A percentile compares a stretch with the other conserved stretches of the same genome.
Evolutionary conservation across 35 echinoderm and acorn worm species (phyloP).

Genomic region (Diadema setosum): DNA sequence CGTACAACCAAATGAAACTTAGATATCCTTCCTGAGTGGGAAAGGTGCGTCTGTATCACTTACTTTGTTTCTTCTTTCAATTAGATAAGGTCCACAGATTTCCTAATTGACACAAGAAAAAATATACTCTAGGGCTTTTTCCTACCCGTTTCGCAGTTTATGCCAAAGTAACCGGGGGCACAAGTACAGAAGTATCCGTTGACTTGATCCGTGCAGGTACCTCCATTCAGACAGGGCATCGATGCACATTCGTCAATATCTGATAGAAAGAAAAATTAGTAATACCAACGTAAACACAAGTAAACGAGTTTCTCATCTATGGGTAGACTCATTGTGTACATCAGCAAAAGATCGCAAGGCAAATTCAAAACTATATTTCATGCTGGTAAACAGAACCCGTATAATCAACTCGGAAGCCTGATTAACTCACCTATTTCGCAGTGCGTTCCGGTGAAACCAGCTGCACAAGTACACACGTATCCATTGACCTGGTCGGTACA

Average conservation of each 20-base stretch:
- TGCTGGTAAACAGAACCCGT: background rate
- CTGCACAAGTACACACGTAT: no score
- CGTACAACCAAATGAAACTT: background rate
- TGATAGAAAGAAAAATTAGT: background rate
- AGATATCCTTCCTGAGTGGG: background rate
- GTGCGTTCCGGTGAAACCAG: no score
- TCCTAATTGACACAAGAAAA: background rate
- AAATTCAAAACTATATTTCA: background rate
- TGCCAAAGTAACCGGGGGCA: conserved; percentile 13
- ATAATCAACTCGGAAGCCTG: background rate
- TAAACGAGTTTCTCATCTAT: background rate
- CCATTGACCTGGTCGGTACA: no score
- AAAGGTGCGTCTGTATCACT: background rate
- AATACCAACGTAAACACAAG: background rate
- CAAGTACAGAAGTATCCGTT: conserved; percentile 35
- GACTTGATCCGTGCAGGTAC: conserved; percentile 25
- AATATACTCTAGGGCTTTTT: background rate
- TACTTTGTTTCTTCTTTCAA: background rate
- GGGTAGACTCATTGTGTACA: background rate
- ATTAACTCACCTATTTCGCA: background rate
- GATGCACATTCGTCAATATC: conserved; percentile 70
- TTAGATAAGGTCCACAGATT: background rate
- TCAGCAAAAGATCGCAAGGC: background rate
- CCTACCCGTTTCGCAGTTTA: conserved; percentile 43
- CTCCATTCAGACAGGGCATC: conserved; percentile 58